These are phyloP conservation scores for Gandaritis pyraliata DNA, from an alignment of 2,888 invertebrate species.

Conservation along the genomic window DNA sequence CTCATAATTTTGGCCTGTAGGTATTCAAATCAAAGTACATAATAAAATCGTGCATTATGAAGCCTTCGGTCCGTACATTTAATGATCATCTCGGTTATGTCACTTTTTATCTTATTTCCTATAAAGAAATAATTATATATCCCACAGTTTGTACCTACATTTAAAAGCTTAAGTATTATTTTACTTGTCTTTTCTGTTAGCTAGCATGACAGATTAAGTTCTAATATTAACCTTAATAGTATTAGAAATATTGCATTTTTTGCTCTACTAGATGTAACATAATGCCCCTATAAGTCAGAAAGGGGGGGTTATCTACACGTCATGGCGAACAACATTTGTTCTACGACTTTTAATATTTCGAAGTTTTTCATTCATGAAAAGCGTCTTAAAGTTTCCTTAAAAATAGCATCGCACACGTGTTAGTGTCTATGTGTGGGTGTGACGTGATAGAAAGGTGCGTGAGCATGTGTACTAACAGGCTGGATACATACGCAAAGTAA, in stretches of 20 bases:
- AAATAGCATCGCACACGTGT: no score
- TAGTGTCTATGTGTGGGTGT: no score
- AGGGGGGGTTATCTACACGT: no score
- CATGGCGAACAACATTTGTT: no score
- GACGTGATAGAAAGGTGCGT: no score
- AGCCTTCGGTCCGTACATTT: background rate
- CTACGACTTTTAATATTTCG: no score
- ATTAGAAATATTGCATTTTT: background rate
- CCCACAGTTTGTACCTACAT: background rate
- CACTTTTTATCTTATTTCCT: background rate
- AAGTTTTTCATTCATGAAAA: no score
- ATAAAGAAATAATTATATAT: background rate
- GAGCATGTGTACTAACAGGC: no score
- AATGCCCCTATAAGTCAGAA: no score
- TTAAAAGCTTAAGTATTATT: background rate
- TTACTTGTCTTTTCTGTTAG: background rate
- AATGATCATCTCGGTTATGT: background rate
- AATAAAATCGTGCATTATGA: background rate
- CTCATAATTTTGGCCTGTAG: background rate
- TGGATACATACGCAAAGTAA: no score
- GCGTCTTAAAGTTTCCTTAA: no score
- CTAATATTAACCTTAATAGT: background rate
- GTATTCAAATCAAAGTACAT: background rate
- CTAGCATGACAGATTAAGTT: constrained; percentile 7
- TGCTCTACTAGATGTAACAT: no score